Percentiles rank a stretch among this genome's conserved stretches.
Conservation (phyloP, 2,888 invertebrate genomes). For the Phalera bucephala region DNA sequence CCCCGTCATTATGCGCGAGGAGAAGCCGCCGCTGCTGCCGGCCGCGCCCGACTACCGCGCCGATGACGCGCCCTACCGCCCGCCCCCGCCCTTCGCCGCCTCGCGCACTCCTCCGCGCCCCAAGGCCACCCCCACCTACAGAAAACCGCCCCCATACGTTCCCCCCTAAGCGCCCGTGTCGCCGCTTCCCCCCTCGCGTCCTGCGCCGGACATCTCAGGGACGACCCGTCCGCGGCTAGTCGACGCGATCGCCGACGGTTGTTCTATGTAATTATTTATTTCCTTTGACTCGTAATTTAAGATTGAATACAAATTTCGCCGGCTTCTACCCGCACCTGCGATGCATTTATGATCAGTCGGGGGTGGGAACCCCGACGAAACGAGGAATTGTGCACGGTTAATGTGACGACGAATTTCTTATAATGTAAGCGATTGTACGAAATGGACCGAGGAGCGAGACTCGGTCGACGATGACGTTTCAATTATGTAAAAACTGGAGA, state of each 20-base stretch:
- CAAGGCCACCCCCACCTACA: conserved; percentile 94
- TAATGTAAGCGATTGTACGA: conserved; percentile 42
- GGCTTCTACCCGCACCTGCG: conserved; percentile 21
- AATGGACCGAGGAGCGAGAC: conserved; percentile 34
- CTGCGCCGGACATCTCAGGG: too few species aligned
- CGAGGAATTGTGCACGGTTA: conserved; percentile 76
- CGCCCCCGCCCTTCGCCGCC: conserved; percentile 93
- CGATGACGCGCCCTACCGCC: conserved; percentile 91
- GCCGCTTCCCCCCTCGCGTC: not conserved
- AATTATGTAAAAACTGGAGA: conserved; percentile 61
- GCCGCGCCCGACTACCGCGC: conserved; percentile 87
- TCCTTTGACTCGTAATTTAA: conserved; percentile 15
- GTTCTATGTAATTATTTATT: conserved; percentile 27
- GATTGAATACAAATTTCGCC: conserved; percentile 16
- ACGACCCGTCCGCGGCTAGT: too few species aligned
- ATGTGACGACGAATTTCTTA: conserved; percentile 70
- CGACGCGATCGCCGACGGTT: conserved; percentile 25
- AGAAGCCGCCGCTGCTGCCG: conserved; percentile 95
- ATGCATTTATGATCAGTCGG: conserved; percentile 33
- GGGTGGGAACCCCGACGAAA: conserved; percentile 47
- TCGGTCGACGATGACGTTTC: conserved; percentile 48
- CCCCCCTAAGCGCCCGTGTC: conserved; percentile 89
- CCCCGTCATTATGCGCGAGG: conserved; percentile 96
- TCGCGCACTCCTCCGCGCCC: conserved; percentile 90
- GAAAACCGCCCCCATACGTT: conserved; percentile 98